Evolutionary conservation across 2,797 vertebrate species (phyloP).

Genomic region (Rhincodon typus): DNA sequence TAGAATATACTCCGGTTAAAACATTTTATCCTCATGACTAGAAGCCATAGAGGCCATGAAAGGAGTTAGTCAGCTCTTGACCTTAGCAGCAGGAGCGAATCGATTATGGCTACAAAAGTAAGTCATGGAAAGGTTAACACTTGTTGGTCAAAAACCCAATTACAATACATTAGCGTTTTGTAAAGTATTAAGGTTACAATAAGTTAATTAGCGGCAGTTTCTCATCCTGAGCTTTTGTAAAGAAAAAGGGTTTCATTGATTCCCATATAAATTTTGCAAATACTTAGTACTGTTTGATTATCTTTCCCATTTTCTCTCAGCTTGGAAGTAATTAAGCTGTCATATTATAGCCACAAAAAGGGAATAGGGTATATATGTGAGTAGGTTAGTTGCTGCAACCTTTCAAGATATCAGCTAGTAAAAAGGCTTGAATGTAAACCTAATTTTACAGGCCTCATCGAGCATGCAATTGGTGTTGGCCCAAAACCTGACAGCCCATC

Average conservation of each 20-base stretch:
- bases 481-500: not conserved
- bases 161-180: slow-evolving; percentile 76
- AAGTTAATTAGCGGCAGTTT: slow-evolving; percentile 73
- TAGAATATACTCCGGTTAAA: slow-evolving; percentile 89
- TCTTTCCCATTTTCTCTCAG: slow-evolving; percentile 10
- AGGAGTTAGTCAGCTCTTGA: slow-evolving; percentile 76
- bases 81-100: slow-evolving; percentile 85
- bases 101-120: slow-evolving; percentile 81
- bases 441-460: not conserved
- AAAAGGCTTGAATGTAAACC: not conserved
- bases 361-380: not conserved
- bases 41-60: slow-evolving; percentile 72
- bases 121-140: slow-evolving; percentile 80
- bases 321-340: not conserved
- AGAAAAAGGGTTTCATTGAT: slow-evolving; percentile 66
- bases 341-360: not conserved
- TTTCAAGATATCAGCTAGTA: not conserved
- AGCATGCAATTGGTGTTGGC: not conserved
- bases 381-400: not conserved
- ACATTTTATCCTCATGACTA: slow-evolving; percentile 74
- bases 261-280: slow-evolving; percentile 46
- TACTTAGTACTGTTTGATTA: slow-evolving; percentile 18
- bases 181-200: slow-evolving; percentile 73
- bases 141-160: slow-evolving; percentile 67
- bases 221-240: slow-evolving; percentile 67